Conservation (phyloP, 2,113 vertebrate species). For the Colinus virginianus region DNA sequence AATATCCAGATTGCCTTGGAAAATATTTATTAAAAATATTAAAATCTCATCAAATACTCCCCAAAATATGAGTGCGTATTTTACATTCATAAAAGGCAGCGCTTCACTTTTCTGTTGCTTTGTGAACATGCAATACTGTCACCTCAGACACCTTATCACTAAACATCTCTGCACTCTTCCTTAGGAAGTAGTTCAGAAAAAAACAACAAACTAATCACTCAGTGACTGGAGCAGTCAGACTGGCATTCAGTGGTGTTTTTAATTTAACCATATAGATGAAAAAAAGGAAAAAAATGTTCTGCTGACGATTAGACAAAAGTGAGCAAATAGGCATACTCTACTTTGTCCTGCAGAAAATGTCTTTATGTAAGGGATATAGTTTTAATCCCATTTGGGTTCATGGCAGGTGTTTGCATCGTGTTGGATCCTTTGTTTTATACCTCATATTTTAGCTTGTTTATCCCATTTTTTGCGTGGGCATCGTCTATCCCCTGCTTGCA, state of each 20-base stretch:
- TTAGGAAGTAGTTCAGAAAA: neutral
- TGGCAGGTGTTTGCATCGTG: neutral
- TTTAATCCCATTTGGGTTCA: neutral
- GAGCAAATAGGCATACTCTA: neutral
- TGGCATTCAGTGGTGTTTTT: neutral
- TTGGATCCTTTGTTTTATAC: neutral
- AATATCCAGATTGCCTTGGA: neutral
- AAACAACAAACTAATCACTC: neutral
- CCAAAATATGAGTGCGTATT: neutral
- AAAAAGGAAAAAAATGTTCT: neutral
- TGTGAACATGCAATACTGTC: neutral
- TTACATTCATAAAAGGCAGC: neutral
- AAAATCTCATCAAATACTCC: neutral
- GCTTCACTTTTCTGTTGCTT: neutral
- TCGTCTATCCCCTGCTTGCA: neutral
- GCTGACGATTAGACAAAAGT: neutral
- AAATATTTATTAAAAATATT: neutral
- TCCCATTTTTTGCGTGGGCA: neutral
- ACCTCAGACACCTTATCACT: neutral
- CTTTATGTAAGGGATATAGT: neutral
- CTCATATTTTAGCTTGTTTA: neutral
- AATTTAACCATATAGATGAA: neutral
- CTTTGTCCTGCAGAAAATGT: neutral
- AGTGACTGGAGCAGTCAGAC: neutral
- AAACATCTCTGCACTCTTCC: neutral